Base-by-base conservation (phyloP, 2,113 vertebrate genomes). In the Callocephalon fimbriatum region DNA sequence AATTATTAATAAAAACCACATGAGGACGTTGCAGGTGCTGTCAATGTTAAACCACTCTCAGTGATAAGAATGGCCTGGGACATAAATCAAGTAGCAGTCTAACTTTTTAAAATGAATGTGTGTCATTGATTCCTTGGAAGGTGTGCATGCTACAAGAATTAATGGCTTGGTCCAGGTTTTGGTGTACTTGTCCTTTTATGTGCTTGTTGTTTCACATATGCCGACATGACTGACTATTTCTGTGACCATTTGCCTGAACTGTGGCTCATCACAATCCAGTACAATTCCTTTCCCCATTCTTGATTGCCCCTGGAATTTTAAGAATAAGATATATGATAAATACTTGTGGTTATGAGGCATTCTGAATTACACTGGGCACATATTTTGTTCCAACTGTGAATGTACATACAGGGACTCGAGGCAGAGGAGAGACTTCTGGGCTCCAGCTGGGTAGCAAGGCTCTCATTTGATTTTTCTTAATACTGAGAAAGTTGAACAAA, bases 391-490 rank as follows among this genome's bases (percentile, higher is more conserved):
- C 50, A 45, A 0, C 50, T 66, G 27, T 25, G 71, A 87, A 23
- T 2, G 22, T 72, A 23, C 78, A 63, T 31, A 12, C 6, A 62
- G 27, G 29, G n/a, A 44, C 45, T 86, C 0, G 0, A 81, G 62
- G 53, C 23, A 81, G 56, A 61, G 56, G 42, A 86, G 53, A 72
- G 25, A 70, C 32, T 68, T 65, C 61, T 70, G 73, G 29, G 62
- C 59, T 88, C 40, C 25, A 85, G 15, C 44, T 82, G 82, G n/a
- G 15, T 59, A 79, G 59, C 51, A 42, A 87, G 51, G 71, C 27
- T 79, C 74, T 88, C 32, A 27, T 86, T 79, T 83, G 62, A 59
- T 77, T 86, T 96, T 93, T 53, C 37, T 59, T 92, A 80, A 44
- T 20, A 23, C 27, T 44, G 21, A 86, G 29, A 11, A 77, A 65